Evolutionary conservation across 2,797 vertebrate species (phyloP).

Genomic region (Phaenicophaeus curvirostris): DNA sequence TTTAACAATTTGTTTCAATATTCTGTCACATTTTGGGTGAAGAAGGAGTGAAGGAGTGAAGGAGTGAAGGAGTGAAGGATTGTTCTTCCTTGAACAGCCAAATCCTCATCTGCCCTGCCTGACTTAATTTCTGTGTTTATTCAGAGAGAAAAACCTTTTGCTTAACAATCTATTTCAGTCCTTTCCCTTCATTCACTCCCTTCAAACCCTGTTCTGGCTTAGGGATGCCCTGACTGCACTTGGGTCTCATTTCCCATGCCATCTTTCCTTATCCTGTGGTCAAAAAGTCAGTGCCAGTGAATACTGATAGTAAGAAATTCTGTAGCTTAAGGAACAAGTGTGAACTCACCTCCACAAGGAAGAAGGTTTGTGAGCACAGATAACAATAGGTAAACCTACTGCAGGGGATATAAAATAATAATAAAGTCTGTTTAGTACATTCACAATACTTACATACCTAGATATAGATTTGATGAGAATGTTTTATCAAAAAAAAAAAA

Average conservation of each 20-base stretch:
- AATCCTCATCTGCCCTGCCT: background rate
- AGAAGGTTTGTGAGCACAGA: background rate
- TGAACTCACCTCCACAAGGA: background rate
- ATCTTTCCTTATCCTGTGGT: background rate
- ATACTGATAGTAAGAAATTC: background rate
- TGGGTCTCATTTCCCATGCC: background rate
- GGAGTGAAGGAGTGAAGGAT: background rate
- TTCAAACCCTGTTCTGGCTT: background rate
- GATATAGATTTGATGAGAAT: background rate
- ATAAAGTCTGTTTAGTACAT: background rate
- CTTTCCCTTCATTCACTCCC: background rate
- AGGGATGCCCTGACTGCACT: background rate
- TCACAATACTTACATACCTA: background rate
- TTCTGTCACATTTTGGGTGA: background rate
- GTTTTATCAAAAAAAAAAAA: background rate
- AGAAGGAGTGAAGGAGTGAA: background rate
- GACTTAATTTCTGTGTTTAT: background rate
- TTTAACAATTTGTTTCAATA: background rate
- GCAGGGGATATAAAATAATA: background rate
- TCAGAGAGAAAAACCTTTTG: background rate
- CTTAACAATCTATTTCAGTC: background rate
- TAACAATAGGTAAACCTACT: background rate
- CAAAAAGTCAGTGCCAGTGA: background rate
- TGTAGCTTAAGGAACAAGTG: background rate
- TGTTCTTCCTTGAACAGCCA: background rate